phyloP scores from a whole-genome alignment of 2,113 vertebrate species.

The Scomber scombrus region DNA sequence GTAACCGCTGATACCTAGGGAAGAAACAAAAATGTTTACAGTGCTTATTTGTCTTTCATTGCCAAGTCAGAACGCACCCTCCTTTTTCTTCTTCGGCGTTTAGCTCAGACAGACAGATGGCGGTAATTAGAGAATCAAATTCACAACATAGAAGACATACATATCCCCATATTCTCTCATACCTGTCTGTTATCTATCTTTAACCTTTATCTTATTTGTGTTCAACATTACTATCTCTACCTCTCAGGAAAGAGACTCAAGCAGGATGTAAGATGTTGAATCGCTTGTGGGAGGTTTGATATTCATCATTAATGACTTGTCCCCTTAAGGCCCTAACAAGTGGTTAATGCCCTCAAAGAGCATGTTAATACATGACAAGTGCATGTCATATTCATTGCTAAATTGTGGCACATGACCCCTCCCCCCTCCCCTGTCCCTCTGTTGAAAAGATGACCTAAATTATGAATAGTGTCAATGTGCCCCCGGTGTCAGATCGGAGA shows the following conservation, averaged over 20 bases:
- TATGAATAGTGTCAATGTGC: slow-evolving; percentile 35
- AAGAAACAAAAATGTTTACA: slow-evolving; percentile 33
- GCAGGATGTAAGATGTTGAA: slow-evolving; percentile 42
- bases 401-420: slow-evolving; percentile 41
- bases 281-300: slow-evolving; percentile 51
- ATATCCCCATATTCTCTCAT: slow-evolving; percentile 32
- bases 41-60: slow-evolving; percentile 42
- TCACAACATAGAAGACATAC: slow-evolving; percentile 44
- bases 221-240: slow-evolving; percentile 42
- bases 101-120: slow-evolving; percentile 58
- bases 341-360: slow-evolving; percentile 60
- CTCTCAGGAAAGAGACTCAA: slow-evolving; percentile 49
- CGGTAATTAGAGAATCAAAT: slow-evolving; percentile 60
- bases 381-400: slow-evolving; percentile 40
- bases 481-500: slow-evolving; percentile 37
- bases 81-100: slow-evolving; percentile 27
- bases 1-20: slow-evolving; percentile 22
- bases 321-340: slow-evolving; percentile 50
- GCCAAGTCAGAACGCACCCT: slow-evolving; percentile 28
- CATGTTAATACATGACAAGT: slow-evolving; percentile 54
- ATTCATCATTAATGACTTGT: slow-evolving; percentile 57
- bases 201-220: slow-evolving; percentile 59
- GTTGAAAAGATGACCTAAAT: slow-evolving; percentile 58
- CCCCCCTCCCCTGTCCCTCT: background rate
- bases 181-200: slow-evolving; percentile 43